phyloP scores from a whole-genome alignment of 2,113 vertebrate genomes.

The Hemicordylus capensis region DNA sequence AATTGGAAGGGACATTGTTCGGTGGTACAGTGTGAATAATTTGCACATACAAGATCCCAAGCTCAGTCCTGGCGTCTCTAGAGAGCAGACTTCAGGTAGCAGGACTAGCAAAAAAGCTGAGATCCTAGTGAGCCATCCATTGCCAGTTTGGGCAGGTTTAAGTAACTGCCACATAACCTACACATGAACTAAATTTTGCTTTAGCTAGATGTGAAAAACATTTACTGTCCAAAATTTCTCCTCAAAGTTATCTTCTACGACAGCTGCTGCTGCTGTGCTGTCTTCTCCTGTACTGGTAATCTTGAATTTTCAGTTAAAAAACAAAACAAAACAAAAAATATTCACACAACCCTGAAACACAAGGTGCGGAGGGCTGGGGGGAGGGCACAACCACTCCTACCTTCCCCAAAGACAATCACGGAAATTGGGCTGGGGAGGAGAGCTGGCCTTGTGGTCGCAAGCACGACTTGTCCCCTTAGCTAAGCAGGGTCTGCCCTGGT shows the following conservation, averaged over 20 bases:
- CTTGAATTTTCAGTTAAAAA: background rate
- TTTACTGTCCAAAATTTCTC: too few species aligned
- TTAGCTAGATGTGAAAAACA: background rate
- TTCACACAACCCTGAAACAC: too few species aligned
- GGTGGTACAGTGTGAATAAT: background rate
- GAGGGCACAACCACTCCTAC: too few species aligned
- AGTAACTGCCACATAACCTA: background rate
- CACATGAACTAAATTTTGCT: background rate
- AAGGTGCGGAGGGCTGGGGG: too few species aligned
- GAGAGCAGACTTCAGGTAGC: background rate
- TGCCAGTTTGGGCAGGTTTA: background rate
- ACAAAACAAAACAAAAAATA: too few species aligned
- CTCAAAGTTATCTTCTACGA: background rate
- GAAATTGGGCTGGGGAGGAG: too few species aligned
- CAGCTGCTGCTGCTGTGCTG: background rate
- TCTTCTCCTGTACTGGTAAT: background rate
- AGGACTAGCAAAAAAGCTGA: background rate
- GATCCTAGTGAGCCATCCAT: background rate
- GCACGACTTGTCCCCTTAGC: too few species aligned
- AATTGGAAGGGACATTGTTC: background rate
- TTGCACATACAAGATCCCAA: background rate
- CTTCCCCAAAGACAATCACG: too few species aligned
- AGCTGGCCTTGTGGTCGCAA: too few species aligned
- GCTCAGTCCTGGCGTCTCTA: background rate
- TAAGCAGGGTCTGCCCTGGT: too few species aligned